Percentiles rank a stretch among this genome's conserved stretches.
Conservation (phyloP, 2,888 invertebrate genomes). For the Acrobasis consociella region DNA sequence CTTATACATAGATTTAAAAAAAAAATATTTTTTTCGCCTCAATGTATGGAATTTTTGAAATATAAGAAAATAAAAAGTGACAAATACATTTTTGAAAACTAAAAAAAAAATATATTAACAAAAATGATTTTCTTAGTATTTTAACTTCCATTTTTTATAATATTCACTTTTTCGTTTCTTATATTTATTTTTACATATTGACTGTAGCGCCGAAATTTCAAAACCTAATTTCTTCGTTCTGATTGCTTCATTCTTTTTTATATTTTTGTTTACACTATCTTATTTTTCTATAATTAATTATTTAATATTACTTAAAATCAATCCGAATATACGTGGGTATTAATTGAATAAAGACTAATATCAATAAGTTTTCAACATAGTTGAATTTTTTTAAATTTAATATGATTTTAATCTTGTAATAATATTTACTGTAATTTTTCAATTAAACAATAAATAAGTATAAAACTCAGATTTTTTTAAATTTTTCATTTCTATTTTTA, state of each 20-base stretch:
- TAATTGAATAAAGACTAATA: background rate
- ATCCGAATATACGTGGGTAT: conserved; percentile 1
- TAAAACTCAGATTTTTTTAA: no score
- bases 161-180: conserved; percentile 6
- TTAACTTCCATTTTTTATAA: background rate
- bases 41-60: background rate
- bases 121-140: background rate
- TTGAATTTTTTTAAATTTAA: no score
- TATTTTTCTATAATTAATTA: background rate
- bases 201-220: conserved; percentile 5
- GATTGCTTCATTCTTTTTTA: conserved; percentile 32
- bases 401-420: no score
- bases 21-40: background rate
- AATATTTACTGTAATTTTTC: no score
- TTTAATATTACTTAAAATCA: background rate
- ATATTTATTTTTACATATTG: conserved; percentile 3
- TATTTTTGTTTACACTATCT: background rate
- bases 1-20: no score
- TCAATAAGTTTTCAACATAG: no score
- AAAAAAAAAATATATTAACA: no score
- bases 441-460: no score
- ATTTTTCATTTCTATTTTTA: background rate
- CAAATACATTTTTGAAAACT: background rate
- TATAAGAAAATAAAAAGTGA: background rate
- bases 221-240: conserved; percentile 5